phyloP scores from a whole-genome alignment of 2,113 vertebrate genomes.

The Choloepus hoffmanni region DNA sequence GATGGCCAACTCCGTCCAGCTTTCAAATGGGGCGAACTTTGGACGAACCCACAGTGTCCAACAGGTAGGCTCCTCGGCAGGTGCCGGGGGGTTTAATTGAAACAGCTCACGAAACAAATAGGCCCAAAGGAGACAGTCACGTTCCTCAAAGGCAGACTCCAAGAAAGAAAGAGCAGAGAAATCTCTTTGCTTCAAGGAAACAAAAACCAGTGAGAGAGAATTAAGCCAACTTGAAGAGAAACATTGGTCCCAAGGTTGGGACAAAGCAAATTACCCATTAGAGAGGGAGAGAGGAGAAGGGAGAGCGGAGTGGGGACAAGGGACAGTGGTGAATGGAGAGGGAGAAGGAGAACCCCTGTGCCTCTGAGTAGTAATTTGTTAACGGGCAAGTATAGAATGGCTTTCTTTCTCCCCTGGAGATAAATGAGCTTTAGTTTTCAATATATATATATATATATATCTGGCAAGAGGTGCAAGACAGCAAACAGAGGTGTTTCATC shows the following conservation, averaged over 20 bases:
- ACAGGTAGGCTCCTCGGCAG: not conserved
- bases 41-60: not conserved
- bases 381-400: slow-evolving; percentile 31
- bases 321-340: not conserved
- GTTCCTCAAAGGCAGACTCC: slow-evolving; percentile 59
- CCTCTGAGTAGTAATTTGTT: slow-evolving; percentile 48
- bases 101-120: not conserved
- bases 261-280: not conserved
- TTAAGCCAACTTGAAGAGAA: not conserved
- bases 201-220: not conserved
- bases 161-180: slow-evolving; percentile 13
- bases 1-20: not conserved
- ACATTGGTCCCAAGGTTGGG: not conserved
- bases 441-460: slow-evolving; percentile 9
- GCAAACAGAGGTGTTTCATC: not conserved
- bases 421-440: slow-evolving; percentile 55
- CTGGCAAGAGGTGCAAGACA: slow-evolving; percentile 28
- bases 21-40: not conserved
- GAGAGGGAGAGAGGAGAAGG: not conserved
- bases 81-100: not conserved
- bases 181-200: slow-evolving; percentile 42
- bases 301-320: too few species aligned
- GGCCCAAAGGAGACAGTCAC: not conserved
- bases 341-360: not conserved
- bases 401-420: slow-evolving; percentile 66